Base-by-base conservation (phyloP, 2,113 vertebrate species). In the Cephalopterus ornatus region DNA sequence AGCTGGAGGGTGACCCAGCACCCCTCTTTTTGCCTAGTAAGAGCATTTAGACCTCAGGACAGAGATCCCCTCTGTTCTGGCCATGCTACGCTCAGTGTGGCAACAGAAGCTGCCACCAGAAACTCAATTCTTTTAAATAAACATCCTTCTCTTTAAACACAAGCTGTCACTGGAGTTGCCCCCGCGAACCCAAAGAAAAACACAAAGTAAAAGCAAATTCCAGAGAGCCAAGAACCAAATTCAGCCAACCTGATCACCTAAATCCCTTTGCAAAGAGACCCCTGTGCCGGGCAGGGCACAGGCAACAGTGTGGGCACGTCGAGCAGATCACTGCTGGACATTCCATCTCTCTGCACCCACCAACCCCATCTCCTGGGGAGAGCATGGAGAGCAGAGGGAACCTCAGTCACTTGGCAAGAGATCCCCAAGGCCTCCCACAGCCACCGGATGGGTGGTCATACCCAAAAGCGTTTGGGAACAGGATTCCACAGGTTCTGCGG, bases 301-400 rank as follows among this genome's bases (percentile, higher is more conserved):
- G 46, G 58, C 18, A 80, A 65, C 3, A 11, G 30, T 0, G 0
- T 5, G 0, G 27, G 24, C 50, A 70, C 1, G 0, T 9, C 0
- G 1, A 63, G 66, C 19, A 74, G 18, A n/a, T 13, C 4, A 0
- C 30, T 62, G 59, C 50, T 2, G 0, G 35, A 50, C 39, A 23
- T 35, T 70, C 66, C 8, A 11, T 11, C 56, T 12, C 22, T 59
- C n/a, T 37, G 58, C 35, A 35, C 28, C 24, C 83, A 62, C 39
- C 52, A 55, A 8, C 30, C 15, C 28, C 10, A 4, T 22, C 78
- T 81, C 68, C 59, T 35, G 74, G 20, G 2, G 9, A 77, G 17
- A 56, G 6, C 2, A 50, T 1, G 2, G 58, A 28, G 32, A 44
- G 18, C 32, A 85, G 20, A 70, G 11, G 33, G 56, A 74, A 27